These are phyloP conservation scores for Orchestes rusci DNA, from an alignment of 2,888 invertebrate genomes.

Conservation along the genomic window DNA sequence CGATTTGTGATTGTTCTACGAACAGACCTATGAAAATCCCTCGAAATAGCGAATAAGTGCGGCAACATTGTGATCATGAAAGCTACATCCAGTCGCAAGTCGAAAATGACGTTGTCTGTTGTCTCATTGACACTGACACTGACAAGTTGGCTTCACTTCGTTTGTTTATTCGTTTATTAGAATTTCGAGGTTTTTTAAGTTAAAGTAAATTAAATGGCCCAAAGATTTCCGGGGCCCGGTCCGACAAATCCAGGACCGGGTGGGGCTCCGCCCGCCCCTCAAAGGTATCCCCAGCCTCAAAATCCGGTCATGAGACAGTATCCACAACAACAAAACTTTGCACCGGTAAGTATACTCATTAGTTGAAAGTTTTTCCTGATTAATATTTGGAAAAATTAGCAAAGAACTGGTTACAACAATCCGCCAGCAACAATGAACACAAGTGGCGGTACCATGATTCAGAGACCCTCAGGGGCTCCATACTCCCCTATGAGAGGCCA, in stretches of 20 bases:
- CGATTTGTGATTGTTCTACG: too few species aligned
- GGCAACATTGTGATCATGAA: too few species aligned
- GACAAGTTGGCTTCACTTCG: too few species aligned
- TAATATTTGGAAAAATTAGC: constrained; percentile 16
- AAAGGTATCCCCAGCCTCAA: constrained; percentile 55
- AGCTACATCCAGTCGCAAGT: too few species aligned
- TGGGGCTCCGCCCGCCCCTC: constrained; percentile 50
- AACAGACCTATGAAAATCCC: too few species aligned
- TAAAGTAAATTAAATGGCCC: constrained; percentile 45
- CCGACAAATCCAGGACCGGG: constrained; percentile 48
- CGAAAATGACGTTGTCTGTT: too few species aligned
- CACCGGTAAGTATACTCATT: constrained; percentile 53
- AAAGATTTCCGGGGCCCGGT: constrained; percentile 50
- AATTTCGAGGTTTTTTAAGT: too few species aligned
- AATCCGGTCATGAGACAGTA: constrained; percentile 62
- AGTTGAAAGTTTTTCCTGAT: background rate
- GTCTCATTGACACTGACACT: too few species aligned
- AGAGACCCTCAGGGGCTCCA: constrained; percentile 48
- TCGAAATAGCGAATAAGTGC: too few species aligned
- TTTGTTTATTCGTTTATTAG: too few species aligned
- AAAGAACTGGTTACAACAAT: constrained; percentile 52
- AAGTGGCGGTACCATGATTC: constrained; percentile 50
- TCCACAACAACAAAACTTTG: constrained; percentile 62
- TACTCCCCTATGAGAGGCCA: constrained; percentile 56
- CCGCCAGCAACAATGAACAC: constrained; percentile 55